Evolutionary conservation across 2,797 vertebrate genomes (phyloP).

Genomic region (Sebastiscus albofasciatus): DNA sequence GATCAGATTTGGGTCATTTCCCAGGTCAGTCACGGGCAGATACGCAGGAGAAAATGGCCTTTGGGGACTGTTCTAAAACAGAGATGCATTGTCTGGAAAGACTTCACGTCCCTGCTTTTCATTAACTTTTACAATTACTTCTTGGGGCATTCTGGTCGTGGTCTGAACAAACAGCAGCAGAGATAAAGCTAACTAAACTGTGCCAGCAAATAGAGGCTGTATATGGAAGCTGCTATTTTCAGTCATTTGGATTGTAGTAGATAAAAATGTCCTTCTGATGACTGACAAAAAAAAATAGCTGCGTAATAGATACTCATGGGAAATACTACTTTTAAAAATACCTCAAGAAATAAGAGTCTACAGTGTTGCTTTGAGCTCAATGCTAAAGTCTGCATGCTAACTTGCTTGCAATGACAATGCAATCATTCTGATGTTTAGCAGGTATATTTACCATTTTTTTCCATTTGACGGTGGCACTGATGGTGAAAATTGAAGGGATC

Average conservation of each 20-base stretch:
- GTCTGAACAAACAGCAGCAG: conserved; percentile 1
- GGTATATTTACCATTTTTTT: background rate
- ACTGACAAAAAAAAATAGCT: background rate
- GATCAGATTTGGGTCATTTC: conserved; percentile 69
- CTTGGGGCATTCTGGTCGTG: conserved; percentile 2
- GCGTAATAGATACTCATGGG: background rate
- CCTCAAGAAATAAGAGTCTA: background rate
- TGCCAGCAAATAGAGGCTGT: background rate
- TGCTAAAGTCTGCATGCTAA: background rate
- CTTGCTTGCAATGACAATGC: background rate
- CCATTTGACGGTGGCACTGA: background rate
- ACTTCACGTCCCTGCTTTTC: conserved; percentile 45
- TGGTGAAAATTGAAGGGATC: no score
- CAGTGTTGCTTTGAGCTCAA: background rate
- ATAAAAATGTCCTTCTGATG: background rate
- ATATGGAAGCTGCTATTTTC: background rate
- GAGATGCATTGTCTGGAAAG: conserved; percentile 53
- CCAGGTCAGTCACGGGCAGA: conserved; percentile 44
- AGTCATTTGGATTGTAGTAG: background rate
- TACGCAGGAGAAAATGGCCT: conserved; percentile 41
- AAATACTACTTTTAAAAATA: background rate
- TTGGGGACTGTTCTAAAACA: conserved; percentile 50
- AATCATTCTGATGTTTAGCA: background rate
- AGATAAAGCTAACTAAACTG: background rate
- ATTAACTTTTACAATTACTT: conserved; percentile 46